Base-by-base conservation (phyloP, 2,113 vertebrate genomes). In the Gallinago undulata region DNA sequence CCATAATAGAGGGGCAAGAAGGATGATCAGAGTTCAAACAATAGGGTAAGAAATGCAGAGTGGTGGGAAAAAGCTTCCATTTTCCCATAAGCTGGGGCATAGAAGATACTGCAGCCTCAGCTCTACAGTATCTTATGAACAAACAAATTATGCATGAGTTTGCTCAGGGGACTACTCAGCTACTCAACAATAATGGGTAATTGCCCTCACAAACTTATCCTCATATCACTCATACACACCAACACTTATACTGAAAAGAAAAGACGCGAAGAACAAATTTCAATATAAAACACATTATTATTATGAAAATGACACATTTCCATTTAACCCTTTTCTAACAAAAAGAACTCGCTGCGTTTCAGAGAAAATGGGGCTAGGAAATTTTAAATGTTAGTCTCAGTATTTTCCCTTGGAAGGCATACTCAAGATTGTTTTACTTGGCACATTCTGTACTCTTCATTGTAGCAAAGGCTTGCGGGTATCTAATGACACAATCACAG, bases 91-190 rank as follows among this genome's bases (percentile, higher is more conserved):
- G 88, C 92, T 83, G 87, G 82, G 78, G 70, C 84, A 91, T 39
- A 91, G 94, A 87, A 94, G 96, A 93, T 96, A 88, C 77, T 96
- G 93, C 89, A 96, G 96, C 94, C 95, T 97, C 96, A 97, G 96
- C 96, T 96, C 94, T 96, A 89, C 91, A 53, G 91, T 96, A 94
- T 96, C 96, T 98, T 97, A 97, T 97, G 96, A 96, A 97, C 97
- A 98, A 97, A 98, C 97, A 97, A 98, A 98, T 98, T 98, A 98
- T 96, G 94, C 97, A 93, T 97, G 97, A 97, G 96, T 97, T 98
- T 97, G 96, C 97, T 97, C 97, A 76, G 79, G 97, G 97, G 97
- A 97, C 89, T 96, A 96, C 96, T 96, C 97, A 97, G 95, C 96
- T 96, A 83, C 95, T 98, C 96, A 94, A 97, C 93, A 97, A 95